A percentile compares a stretch with the other conserved stretches of the same genome.
Conservation (phyloP, 2,113 vertebrate species). For the Xenus cinereus region DNA sequence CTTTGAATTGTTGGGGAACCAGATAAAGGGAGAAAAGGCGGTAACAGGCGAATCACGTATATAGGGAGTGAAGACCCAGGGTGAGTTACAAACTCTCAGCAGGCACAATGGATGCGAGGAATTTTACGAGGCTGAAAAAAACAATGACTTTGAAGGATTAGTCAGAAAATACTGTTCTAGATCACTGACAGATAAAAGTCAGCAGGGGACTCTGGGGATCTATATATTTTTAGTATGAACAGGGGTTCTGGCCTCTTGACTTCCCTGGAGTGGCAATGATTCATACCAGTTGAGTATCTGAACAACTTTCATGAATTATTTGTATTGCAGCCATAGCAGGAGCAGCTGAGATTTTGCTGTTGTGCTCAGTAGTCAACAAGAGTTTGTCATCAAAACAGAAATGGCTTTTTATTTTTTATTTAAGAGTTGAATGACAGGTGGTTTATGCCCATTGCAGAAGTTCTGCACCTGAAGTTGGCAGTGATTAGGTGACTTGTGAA, state of each 20-base stretch:
- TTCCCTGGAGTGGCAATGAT: not conserved
- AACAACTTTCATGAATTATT: not conserved
- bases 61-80: not conserved
- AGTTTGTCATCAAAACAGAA: not conserved
- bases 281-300: not conserved
- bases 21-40: not conserved
- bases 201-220: not conserved
- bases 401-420: not conserved
- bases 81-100: not conserved
- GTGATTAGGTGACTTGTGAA: not conserved
- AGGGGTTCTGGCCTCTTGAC: not conserved
- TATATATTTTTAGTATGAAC: not conserved
- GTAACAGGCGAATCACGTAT: not conserved
- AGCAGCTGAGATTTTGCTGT: not conserved
- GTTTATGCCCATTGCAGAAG: not conserved
- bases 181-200: not conserved
- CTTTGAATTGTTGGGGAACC: not conserved
- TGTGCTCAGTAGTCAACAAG: not conserved
- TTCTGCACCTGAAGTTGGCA: not conserved
- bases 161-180: not conserved
- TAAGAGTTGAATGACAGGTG: not conserved
- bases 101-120: not conserved
- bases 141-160: not conserved
- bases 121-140: not conserved
- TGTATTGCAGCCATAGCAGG: not conserved